Evolutionary conservation across 1,140 invertebrate genomes (phyloP).

Genomic region (Phthorimaea operculella): DNA sequence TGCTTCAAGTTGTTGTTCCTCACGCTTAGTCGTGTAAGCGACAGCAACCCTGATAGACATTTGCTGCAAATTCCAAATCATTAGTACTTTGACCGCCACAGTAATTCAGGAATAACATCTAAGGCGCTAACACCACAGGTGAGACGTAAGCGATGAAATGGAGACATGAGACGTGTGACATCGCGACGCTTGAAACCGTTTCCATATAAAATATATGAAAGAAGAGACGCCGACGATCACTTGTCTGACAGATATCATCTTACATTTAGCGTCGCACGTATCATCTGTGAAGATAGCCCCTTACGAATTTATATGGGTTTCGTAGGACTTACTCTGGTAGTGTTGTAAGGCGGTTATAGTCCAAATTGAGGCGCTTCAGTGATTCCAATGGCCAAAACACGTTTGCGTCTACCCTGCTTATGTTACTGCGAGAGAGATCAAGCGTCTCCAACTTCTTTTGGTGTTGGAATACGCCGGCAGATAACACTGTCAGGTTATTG

Average conservation of each 20-base stretch:
- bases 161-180: too few relatives aligned
- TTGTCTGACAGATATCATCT: too few relatives aligned
- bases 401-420: not conserved
- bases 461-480: not conserved
- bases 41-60: conserved; percentile 10
- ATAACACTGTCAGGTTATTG: not conserved
- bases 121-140: too few relatives aligned
- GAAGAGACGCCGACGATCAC: too few relatives aligned
- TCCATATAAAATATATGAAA: too few relatives aligned
- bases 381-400: not conserved
- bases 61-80: too few relatives aligned
- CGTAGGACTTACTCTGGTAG: not conserved
- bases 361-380: not conserved
- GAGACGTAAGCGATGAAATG: too few relatives aligned
- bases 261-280: too few relatives aligned
- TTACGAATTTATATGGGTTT: too few relatives aligned
- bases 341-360: not conserved
- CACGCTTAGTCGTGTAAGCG: conserved; percentile 24
- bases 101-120: too few relatives aligned
- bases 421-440: not conserved
- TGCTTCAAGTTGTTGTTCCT: conserved; percentile 19
- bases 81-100: not conserved
- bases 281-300: too few relatives aligned
- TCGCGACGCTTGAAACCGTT: too few relatives aligned
- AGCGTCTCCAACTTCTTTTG: not conserved